Conservation (phyloP, 2,113 vertebrate genomes). For the Collichthys lucidus region DNA sequence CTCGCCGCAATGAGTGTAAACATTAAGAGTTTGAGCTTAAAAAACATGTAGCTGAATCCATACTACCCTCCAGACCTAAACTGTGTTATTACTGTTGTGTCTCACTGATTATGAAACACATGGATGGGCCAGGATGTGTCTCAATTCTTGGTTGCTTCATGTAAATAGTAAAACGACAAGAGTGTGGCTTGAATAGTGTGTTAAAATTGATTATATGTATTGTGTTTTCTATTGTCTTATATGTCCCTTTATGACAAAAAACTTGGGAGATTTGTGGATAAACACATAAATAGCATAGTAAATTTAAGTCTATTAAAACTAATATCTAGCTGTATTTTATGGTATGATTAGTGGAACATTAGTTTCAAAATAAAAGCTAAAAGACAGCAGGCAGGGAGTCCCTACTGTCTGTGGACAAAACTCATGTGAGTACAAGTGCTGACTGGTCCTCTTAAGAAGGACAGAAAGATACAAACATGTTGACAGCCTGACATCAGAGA, state of each 20-base stretch:
- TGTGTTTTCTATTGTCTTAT: not conserved
- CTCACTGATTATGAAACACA: slow-evolving; percentile 31
- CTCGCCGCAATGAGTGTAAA: slow-evolving; percentile 65
- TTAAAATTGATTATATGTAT: not conserved
- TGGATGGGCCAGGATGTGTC: slow-evolving; percentile 12
- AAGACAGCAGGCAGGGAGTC: no score
- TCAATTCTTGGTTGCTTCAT: slow-evolving; percentile 28
- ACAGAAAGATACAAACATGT: slow-evolving; percentile 36
- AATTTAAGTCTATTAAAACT: not conserved
- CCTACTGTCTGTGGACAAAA: slow-evolving; percentile 1
- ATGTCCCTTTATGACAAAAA: not conserved
- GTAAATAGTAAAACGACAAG: slow-evolving; percentile 18
- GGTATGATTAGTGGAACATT: not conserved
- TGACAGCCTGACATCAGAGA: slow-evolving; percentile 37
- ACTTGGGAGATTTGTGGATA: not conserved
- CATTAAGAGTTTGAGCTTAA: slow-evolving; percentile 53
- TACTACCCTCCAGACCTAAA: slow-evolving; percentile 8
- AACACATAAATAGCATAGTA: not conserved
- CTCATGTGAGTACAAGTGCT: not conserved
- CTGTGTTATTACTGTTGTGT: slow-evolving; percentile 39
- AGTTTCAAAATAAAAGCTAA: not conserved
- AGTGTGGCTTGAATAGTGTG: slow-evolving; percentile 11
- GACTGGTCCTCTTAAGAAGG: slow-evolving; percentile 14
- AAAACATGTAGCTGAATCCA: slow-evolving; percentile 52
- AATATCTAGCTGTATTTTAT: not conserved